Conservation (phyloP, 2,113 vertebrate species). For the Eleginops maclovinus region DNA sequence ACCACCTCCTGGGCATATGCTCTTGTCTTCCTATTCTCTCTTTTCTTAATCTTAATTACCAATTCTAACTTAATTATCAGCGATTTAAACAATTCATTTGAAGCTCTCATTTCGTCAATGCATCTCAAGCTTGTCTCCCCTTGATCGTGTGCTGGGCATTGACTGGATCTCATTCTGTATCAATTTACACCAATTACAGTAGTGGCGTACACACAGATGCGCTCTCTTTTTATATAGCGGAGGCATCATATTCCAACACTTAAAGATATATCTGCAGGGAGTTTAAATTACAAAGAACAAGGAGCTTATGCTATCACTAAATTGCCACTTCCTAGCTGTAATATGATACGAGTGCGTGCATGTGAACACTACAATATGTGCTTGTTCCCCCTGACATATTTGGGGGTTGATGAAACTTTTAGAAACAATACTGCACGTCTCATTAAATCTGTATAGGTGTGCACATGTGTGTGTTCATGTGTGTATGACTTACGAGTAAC, state of each 20-base stretch:
- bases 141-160: conserved; percentile 11
- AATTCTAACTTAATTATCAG: conserved; percentile 65
- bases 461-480: conserved; percentile 19
- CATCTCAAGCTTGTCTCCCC: conserved; percentile 10
- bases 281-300: conserved; percentile 34
- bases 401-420: conserved; percentile 34
- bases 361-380: conserved; percentile 12
- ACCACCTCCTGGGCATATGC: conserved; percentile 52
- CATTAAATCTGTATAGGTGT: conserved; percentile 30
- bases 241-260: conserved; percentile 26
- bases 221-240: conserved; percentile 10
- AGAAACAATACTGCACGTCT: conserved; percentile 40
- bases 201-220: conserved; percentile 16
- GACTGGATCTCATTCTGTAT: conserved; percentile 35
- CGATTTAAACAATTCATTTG: conserved; percentile 61
- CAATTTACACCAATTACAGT: conserved; percentile 40
- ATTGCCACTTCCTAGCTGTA: conserved; percentile 2
- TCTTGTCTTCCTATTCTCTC: conserved; percentile 33
- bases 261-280: conserved; percentile 17
- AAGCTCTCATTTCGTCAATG: conserved; percentile 24
- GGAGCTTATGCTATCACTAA: not conserved
- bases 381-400: conserved; percentile 27
- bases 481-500: conserved; percentile 80
- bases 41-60: conserved; percentile 59
- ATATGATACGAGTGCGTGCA: conserved; percentile 11